Evolutionary conservation across 2,113 vertebrate genomes (phyloP).

Genomic region (Macquaria australasica): DNA sequence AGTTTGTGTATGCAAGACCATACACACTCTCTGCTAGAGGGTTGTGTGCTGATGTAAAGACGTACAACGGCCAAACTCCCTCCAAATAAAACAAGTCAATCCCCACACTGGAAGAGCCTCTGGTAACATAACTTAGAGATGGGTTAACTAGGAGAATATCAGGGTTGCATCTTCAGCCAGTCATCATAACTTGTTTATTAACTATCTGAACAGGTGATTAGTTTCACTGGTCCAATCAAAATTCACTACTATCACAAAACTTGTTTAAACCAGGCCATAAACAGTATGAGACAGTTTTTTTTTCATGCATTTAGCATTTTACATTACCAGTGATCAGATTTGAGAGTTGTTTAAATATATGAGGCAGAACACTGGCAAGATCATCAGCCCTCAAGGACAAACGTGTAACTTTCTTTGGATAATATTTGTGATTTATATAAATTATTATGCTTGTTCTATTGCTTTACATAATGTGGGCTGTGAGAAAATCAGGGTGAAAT

Average conservation of each 20-base stretch:
- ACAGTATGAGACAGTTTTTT: background rate
- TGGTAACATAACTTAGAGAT: background rate
- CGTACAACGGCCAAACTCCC: background rate
- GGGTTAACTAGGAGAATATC: too few species aligned
- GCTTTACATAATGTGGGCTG: background rate
- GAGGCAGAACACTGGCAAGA: background rate
- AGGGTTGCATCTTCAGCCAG: background rate
- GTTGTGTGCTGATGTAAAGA: background rate
- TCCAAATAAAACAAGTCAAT: background rate
- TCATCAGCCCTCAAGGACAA: constrained; percentile 14
- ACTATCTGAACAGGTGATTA: background rate
- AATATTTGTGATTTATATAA: background rate
- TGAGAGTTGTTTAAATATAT: constrained; percentile 12
- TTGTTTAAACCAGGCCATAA: background rate
- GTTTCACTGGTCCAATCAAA: background rate
- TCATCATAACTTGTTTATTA: background rate
- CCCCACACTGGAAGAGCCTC: background rate
- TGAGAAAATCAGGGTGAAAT: background rate
- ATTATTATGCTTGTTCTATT: background rate
- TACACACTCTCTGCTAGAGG: background rate
- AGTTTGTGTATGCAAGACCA: background rate
- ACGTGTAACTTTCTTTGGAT: background rate
- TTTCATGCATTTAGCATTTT: background rate
- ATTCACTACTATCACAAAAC: background rate
- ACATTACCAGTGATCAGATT: background rate